Base-by-base conservation (phyloP, 2,113 vertebrate genomes). In the Salvelinus namaycush region DNA sequence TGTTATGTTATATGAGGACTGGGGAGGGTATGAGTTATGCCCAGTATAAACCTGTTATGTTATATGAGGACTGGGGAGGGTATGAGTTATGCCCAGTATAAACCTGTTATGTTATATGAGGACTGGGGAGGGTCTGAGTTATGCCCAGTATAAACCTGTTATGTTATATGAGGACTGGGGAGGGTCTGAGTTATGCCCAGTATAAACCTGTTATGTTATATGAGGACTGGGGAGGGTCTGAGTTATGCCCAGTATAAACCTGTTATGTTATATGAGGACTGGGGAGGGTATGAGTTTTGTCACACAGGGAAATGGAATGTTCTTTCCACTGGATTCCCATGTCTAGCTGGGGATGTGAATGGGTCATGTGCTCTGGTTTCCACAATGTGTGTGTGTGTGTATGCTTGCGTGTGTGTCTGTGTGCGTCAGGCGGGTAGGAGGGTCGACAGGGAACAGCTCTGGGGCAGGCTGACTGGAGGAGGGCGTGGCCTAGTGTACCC, bases 231-330 rank as follows among this genome's bases (percentile, higher is more conserved):
- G 34, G 34, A 39, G 34, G 34, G 34, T 39, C 1, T 39, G 7
- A 39, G 7, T 39, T 39, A 13, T 16, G 13, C 13, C 13, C 49
- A 54, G 14, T 54, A 16, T 54, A 5, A 54, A 54, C 49, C 0
- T 31, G 5, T 34, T 34, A 44, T 44, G 16, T 24, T 24, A 24
- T 24, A 24, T 24, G 4, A 29, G 39, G 8, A 44, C 39, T 44
- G 39, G 1, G 39, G 39, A 24, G 8, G 39, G 8, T 44, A 0
- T 39, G 39, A 13, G 31, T 26, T 5, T 54, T 59, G 72, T 74
- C 66, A 70, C 72, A 49, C 66, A 31, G 22, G 44, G 64, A 7
- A 59, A 65, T 73, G 57, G 57, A 39, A 39, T 77, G 66, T 81
- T 68, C 22, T 57, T 44, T 64, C 39, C 18, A 3, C 34, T 59